These are phyloP conservation scores for Stomatorhinus walkeri DNA, from an alignment of 2,797 vertebrate genomes.

Conservation along the genomic window DNA sequence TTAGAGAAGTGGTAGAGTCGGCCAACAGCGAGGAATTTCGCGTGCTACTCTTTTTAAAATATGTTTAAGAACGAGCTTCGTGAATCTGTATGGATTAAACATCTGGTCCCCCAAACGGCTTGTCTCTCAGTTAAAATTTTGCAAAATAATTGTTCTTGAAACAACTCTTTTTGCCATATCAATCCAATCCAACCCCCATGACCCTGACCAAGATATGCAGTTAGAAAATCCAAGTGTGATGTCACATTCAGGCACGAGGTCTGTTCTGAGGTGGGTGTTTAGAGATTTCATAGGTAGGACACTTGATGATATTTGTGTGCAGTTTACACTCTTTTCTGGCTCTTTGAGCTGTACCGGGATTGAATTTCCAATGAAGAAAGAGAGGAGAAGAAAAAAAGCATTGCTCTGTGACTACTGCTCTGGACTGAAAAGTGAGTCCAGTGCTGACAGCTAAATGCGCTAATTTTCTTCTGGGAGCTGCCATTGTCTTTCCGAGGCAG, in stretches of 20 bases:
- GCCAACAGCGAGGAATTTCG: background rate
- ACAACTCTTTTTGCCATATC: background rate
- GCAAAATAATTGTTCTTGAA: background rate
- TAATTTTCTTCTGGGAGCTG: conserved; percentile 89
- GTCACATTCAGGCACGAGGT: conserved; percentile 39
- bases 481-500: conserved; percentile 76
- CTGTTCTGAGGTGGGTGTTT: conserved; percentile 44
- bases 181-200: background rate
- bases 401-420: conserved; percentile 77
- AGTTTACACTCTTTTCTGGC: conserved; percentile 90
- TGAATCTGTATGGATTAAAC: background rate
- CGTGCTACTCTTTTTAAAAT: background rate
- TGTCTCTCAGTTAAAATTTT: background rate
- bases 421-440: conserved; percentile 90
- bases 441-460: conserved; percentile 98
- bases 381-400: conserved; percentile 35
- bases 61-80: background rate
- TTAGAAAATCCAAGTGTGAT: background rate
- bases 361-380: conserved; percentile 75
- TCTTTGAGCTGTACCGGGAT: conserved; percentile 79
- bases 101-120: background rate
- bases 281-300: conserved; percentile 59
- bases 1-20: background rate
- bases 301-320: conserved; percentile 80
- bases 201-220: background rate